Evolutionary conservation across 1,140 invertebrate genomes (phyloP).

Genomic region (Tetramorium alpestre): DNA sequence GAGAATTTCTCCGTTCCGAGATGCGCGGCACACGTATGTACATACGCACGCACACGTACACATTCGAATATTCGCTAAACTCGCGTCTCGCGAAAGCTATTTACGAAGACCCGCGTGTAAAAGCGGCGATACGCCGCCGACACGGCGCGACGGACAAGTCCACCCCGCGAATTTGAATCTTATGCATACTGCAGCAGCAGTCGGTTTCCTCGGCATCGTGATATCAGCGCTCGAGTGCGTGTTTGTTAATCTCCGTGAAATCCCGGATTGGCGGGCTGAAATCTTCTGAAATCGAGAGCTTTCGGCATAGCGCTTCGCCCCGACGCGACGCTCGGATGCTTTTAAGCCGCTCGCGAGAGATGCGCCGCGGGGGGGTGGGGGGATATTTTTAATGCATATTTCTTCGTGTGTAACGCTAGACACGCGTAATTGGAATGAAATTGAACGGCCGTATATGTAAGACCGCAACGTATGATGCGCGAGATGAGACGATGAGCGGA

Average conservation of each 20-base stretch:
- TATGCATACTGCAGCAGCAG: constrained; percentile 11
- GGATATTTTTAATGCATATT: constrained; percentile 42
- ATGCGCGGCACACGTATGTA: not conserved
- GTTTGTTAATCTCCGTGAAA: constrained; percentile 62
- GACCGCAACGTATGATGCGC: not conserved
- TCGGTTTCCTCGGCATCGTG: constrained; percentile 24
- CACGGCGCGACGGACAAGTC: constrained; percentile 11
- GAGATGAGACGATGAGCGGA: not conserved
- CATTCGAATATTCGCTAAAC: constrained; percentile 15
- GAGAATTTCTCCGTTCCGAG: not conserved
- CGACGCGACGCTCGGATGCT: constrained; percentile 15
- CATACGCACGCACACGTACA: not conserved
- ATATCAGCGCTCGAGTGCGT: constrained; percentile 47
- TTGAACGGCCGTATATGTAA: not conserved
- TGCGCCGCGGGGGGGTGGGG: not conserved
- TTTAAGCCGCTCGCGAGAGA: constrained; percentile 28
- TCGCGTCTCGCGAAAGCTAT: constrained; percentile 48
- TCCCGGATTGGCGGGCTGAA: constrained; percentile 23
- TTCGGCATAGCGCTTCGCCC: not conserved
- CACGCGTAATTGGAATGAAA: constrained; percentile 21
- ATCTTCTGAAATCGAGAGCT: constrained; percentile 59
- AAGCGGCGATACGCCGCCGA: constrained; percentile 48
- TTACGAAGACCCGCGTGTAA: constrained; percentile 47
- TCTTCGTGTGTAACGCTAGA: not conserved
- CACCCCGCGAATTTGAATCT: constrained; percentile 55